Evolutionary conservation across 2,113 vertebrate genomes (phyloP).

Genomic region (Austrofundulus limnaeus): DNA sequence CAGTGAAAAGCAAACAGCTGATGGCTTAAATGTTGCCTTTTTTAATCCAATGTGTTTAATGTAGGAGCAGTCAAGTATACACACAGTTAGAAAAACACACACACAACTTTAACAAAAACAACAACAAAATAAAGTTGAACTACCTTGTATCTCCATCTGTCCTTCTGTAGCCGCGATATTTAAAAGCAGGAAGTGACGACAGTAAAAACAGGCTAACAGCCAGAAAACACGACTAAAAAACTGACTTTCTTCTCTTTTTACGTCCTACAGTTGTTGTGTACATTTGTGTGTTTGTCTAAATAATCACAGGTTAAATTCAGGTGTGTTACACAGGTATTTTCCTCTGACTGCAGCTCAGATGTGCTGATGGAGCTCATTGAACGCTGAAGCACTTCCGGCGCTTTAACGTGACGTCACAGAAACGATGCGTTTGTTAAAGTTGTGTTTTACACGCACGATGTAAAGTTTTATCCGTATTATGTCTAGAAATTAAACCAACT

Average conservation of each 20-base stretch:
- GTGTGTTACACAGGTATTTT: too few relatives aligned
- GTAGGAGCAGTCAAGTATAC: too few relatives aligned
- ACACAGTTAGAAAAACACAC: background rate
- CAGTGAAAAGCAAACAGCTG: too few relatives aligned
- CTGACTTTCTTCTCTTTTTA: background rate
- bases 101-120: background rate
- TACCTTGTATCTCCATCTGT: conserved; percentile 67
- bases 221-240: conserved; percentile 6
- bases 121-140: background rate
- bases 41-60: too few relatives aligned
- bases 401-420: background rate
- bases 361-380: background rate
- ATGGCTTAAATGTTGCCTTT: too few relatives aligned
- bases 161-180: conserved; percentile 55
- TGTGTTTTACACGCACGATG: too few relatives aligned
- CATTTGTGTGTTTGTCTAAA: too few relatives aligned
- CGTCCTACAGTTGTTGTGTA: fast-evolving
- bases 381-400: conserved; percentile 16
- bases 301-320: too few relatives aligned
- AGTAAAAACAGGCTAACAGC: background rate
- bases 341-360: too few relatives aligned
- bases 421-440: background rate
- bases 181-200: conserved; percentile 64
- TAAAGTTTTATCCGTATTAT: background rate
- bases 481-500: background rate